Base-by-base conservation (phyloP, 2,113 vertebrate species). In the Aix galericulata region DNA sequence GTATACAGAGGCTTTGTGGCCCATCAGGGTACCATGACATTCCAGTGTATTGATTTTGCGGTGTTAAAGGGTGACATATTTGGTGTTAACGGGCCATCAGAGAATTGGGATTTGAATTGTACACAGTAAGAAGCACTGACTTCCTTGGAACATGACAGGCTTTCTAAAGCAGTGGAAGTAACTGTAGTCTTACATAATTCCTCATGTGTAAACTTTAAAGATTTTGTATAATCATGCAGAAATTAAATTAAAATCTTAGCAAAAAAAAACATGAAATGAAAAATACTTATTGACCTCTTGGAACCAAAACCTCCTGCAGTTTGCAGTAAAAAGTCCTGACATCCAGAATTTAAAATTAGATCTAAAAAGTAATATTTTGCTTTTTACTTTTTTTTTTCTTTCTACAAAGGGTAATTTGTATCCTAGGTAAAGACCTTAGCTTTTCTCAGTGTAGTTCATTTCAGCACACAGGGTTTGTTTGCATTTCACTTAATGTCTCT, bases 11-110 rank as follows among this genome's bases (percentile, higher is more conserved):
- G 91, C 93, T 98, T 97, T 97, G 97, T 98, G 95, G 96, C 96
- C 92, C 97, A 97, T 97, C 96, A 97, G 97, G 97, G 98, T 96
- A 96, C 96, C 91, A 95, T 97, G 98, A 95, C 97, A 98, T 98
- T 97, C 96, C 94, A 93, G 83, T 42, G 52, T 95, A 98, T 98
- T 97, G 98, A 98, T 98, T 98, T 94, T 95, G 85, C 12, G 25
- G 82, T 96, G 95, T 95, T 96, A 95, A 96, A 96, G 93, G 96
- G 95, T 97, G 96, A 97, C 95, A 82, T 92, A 95, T 96, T 97
- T 92, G 93, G 93, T 97, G 97, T 96, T 98, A 97, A 98, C 56
- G 20, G 94, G 86, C 84, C 60, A 31, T 85, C 82, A 92, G 97
- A 97, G 96, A 71, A 92, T 78, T 98, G 92, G 93, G 96, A 96